Percentiles rank a stretch among this genome's conserved stretches.
phyloP scores from a whole-genome alignment of 1,140 invertebrate genomes.

The Drosophila serrata region DNA sequence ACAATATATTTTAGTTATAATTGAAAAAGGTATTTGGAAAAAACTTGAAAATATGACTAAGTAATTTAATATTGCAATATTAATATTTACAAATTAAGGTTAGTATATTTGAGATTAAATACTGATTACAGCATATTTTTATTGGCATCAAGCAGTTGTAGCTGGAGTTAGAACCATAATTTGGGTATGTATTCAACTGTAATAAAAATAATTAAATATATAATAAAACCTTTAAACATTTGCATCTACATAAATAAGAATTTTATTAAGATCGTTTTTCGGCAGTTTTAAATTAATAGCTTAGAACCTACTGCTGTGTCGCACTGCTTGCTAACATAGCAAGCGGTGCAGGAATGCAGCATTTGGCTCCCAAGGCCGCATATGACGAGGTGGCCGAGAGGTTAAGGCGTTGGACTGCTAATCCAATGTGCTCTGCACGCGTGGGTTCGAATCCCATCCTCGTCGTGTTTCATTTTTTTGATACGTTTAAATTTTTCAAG shows the following conservation, averaged over 20 bases:
- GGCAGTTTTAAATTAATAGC: neutral
- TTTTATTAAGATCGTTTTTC: neutral
- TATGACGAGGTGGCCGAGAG: slow-evolving; percentile 94
- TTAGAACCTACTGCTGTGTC: neutral
- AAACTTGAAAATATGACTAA: neutral
- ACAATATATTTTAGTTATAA: neutral
- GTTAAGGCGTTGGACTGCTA: slow-evolving; percentile 96
- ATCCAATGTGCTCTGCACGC: slow-evolving; percentile 90
- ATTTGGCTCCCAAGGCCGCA: slow-evolving; percentile 35
- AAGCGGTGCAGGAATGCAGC: slow-evolving; percentile 20
- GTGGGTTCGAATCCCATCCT: slow-evolving; percentile 96
- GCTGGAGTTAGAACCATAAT: neutral
- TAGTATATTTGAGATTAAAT: neutral
- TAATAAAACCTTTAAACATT: no score
- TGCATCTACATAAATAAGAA: neutral
- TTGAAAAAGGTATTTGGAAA: neutral
- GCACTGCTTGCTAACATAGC: slow-evolving; percentile 1
- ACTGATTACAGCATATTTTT: neutral
- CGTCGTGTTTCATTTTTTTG: slow-evolving; percentile 86
- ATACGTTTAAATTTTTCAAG: neutral
- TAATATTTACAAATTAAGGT: neutral
- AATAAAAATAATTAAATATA: neutral
- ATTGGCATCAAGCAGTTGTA: slow-evolving; percentile 3
- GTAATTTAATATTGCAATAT: neutral
- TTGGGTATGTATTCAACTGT: neutral